These are phyloP conservation scores for Keiferia lycopersicella DNA, from an alignment of 2,888 invertebrate genomes.

Conservation along the genomic window DNA sequence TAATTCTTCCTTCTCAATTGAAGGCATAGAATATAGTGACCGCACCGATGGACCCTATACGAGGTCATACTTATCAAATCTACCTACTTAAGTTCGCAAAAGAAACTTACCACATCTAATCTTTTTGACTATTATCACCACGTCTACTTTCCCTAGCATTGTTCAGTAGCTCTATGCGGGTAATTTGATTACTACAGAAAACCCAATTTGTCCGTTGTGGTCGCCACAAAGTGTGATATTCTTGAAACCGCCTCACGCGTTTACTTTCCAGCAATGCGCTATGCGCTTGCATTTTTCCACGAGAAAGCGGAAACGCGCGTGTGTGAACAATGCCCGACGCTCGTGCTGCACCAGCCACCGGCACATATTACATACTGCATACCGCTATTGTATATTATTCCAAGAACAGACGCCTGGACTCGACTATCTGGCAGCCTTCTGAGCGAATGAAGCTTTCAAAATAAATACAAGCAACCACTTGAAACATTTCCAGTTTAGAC, in stretches of 20 bases:
- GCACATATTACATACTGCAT: slow-evolving; percentile 60
- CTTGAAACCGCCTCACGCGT: slow-evolving; percentile 42
- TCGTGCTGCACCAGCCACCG: slow-evolving; percentile 59
- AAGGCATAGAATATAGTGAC: too few relatives aligned
- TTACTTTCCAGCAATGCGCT: slow-evolving; percentile 69
- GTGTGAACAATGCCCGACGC: slow-evolving; percentile 70
- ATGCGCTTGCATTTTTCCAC: slow-evolving; percentile 76
- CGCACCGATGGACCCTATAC: background rate
- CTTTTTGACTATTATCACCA: too few relatives aligned
- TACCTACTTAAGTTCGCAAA: too few relatives aligned
- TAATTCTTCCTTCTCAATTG: too few relatives aligned
- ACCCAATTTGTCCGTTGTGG: background rate
- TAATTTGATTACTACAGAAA: background rate
- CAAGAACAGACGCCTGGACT: slow-evolving; percentile 46
- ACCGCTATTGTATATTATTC: slow-evolving; percentile 65
- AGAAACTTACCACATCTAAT: too few relatives aligned
- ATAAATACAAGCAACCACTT: slow-evolving; percentile 32
- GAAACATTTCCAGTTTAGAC: slow-evolving; percentile 24
- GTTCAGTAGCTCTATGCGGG: background rate
- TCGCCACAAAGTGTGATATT: slow-evolving; percentile 39
- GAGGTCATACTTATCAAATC: too few relatives aligned
- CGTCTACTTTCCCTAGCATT: background rate
- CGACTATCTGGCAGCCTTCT: slow-evolving; percentile 24
- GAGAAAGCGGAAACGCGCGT: slow-evolving; percentile 79
- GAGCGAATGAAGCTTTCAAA: slow-evolving; percentile 32